Evolutionary conservation across 2,113 vertebrate species (phyloP).

Genomic region (Glareola pratincola): DNA sequence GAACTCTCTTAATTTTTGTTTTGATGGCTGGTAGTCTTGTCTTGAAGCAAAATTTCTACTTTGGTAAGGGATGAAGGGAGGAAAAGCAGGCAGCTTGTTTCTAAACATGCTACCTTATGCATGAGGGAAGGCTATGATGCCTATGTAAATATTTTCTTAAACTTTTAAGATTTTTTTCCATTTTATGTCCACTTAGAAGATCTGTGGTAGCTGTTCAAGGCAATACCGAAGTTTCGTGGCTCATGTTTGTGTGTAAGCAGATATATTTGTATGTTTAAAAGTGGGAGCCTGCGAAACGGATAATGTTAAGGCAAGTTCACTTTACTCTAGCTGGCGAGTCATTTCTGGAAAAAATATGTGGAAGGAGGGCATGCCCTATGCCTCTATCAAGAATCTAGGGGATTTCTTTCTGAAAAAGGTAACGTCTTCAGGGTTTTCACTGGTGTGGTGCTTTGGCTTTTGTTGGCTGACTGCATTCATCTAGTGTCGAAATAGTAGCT

Average conservation of each 20-base stretch:
- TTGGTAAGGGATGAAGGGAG: not conserved
- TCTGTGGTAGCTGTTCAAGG: not conserved
- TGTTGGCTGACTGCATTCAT: not conserved
- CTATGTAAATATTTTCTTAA: not conserved
- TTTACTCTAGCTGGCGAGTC: not conserved
- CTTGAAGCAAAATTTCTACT: not conserved
- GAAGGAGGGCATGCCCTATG: not conserved
- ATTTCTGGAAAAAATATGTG: not conserved
- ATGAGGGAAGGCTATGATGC: not conserved
- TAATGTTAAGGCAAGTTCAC: not conserved
- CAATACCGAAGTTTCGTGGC: not conserved
- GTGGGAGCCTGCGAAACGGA: not conserved
- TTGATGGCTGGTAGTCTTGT: not conserved
- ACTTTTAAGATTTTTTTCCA: not conserved
- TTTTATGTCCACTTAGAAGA: not conserved
- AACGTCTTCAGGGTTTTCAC: not conserved
- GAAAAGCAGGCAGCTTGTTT: not conserved
- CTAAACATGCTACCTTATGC: not conserved
- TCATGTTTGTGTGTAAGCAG: not conserved
- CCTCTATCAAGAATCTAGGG: not conserved
- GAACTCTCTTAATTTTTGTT: not conserved
- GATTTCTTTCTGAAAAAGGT: not conserved
- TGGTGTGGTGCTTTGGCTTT: not conserved
- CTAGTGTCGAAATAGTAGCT: not conserved
- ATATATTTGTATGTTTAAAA: not conserved